Percentiles rank a stretch among this genome's conserved stretches.
Conservation (phyloP, 2,888 invertebrate species). For the Drosophila mimetica region DNA sequence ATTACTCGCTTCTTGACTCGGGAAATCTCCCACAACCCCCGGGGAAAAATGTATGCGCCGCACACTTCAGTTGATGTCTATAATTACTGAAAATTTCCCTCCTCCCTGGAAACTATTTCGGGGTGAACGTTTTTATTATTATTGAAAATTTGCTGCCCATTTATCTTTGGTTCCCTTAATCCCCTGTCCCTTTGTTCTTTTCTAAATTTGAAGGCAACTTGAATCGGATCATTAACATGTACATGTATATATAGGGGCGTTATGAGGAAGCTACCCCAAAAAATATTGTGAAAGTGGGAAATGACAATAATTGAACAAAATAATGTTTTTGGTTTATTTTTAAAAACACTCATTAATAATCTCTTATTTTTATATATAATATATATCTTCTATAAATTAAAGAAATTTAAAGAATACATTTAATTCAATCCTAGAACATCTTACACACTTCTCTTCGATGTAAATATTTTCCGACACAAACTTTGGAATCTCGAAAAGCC, state of each 20-base stretch:
- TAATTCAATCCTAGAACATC: background rate
- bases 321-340: background rate
- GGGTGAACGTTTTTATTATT: slow-evolving; percentile 30
- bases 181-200: background rate
- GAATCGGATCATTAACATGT: slow-evolving; percentile 55
- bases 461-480: slow-evolving; percentile 8
- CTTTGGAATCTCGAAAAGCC: background rate
- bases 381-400: background rate
- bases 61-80: slow-evolving; percentile 28
- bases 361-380: too few species aligned
- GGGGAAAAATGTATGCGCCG: slow-evolving; percentile 15
- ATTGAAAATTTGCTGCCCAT: slow-evolving; percentile 36
- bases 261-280: background rate
- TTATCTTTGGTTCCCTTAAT: slow-evolving; percentile 19
- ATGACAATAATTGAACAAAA: background rate
- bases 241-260: slow-evolving; percentile 34
- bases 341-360: background rate
- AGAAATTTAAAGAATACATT: too few species aligned
- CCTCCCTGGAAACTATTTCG: slow-evolving; percentile 2
- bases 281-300: background rate
- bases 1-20: slow-evolving; percentile 55
- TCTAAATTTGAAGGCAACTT: slow-evolving; percentile 36
- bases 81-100: slow-evolving; percentile 44
- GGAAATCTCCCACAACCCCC: slow-evolving; percentile 29
- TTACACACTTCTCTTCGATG: background rate